A percentile compares a stretch with the other conserved stretches of the same genome.
Conservation (phyloP, 2,113 vertebrate species). For the Corythornis madagascariensis region DNA sequence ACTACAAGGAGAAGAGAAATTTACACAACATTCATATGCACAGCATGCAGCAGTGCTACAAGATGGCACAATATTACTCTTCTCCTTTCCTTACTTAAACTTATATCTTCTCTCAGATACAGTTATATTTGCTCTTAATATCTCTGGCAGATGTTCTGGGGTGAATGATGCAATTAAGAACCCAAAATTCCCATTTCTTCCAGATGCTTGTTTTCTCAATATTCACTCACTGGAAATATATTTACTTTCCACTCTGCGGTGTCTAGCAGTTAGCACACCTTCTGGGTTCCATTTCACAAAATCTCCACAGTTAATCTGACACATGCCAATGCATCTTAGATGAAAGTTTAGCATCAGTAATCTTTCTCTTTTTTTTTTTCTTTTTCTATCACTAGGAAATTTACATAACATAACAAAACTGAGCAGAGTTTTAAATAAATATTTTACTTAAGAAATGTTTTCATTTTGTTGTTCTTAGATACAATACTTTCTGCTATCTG, state of each 20-base stretch:
- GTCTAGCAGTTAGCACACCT: slow-evolving; percentile 54
- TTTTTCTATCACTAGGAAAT: neutral
- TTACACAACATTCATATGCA: neutral
- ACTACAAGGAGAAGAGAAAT: neutral
- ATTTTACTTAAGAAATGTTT: neutral
- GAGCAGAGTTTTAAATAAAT: neutral
- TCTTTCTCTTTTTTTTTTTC: neutral
- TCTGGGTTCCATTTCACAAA: slow-evolving; percentile 63
- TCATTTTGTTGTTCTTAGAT: neutral
- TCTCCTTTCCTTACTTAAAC: slow-evolving; percentile 39
- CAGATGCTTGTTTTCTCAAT: slow-evolving; percentile 77
- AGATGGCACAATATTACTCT: slow-evolving; percentile 8
- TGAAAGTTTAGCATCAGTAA: slow-evolving; percentile 23
- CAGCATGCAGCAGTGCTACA: neutral
- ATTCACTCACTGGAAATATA: slow-evolving; percentile 68
- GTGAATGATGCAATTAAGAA: slow-evolving; percentile 74
- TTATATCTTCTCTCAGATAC: slow-evolving; percentile 37
- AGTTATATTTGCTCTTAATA: slow-evolving; percentile 59
- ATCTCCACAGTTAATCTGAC: slow-evolving; percentile 35
- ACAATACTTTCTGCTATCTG: neutral
- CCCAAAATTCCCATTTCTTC: slow-evolving; percentile 65
- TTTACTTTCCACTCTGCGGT: slow-evolving; percentile 58
- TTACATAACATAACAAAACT: neutral
- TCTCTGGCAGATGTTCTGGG: slow-evolving; percentile 72
- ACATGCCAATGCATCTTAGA: slow-evolving; percentile 35